Base-by-base conservation (phyloP, 2,888 invertebrate species). In the Lycocerus yunnanus region DNA sequence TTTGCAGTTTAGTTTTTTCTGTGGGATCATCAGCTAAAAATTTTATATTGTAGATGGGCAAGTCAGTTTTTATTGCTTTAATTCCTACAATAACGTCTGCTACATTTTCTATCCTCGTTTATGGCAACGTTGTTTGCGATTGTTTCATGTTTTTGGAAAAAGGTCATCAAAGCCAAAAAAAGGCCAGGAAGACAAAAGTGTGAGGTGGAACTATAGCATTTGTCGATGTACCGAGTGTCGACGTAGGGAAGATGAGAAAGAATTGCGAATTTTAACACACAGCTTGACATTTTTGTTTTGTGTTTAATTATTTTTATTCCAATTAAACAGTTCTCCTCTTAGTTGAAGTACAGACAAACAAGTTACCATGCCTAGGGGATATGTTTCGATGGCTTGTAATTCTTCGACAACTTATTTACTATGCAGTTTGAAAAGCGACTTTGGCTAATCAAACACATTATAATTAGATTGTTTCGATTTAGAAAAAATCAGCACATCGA, bases 81-180 rank as follows among this genome's bases (percentile, higher is more conserved):
- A 67, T 67, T 67, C 66, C 58, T 58, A 67, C 66, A 67, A 67
- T 67, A 58, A 18, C 43, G 66, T 67, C 66, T 67, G 66, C 27
- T 18, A 58, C 20, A 16, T 68, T 68, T 21, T 58, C 58, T 11
- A 43, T 43, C 43, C n/a, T 43, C n/a, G 43, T 43, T 43, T n/a
- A 43, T 6, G n/a, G n/a, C 2, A 43, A 6, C 43, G n/a, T 43
- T 43, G 43, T 43, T n/a, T 43, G 43, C 43, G 43, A 43, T 43
- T n/a, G n/a, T n/a, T 43, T 5, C n/a, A 5, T n/a, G 43, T 21
- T 21, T 21, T 21, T 21, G 21, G 9, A 21, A 21, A 21, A 21
- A 21, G 21, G 6, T 21, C 21, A 21, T 21, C 21, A 21, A 21
- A 21, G n/a, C n/a, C n/a, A n/a, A n/a, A n/a, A n/a, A n/a, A n/a